Evolutionary conservation across 2,888 invertebrate species (phyloP).

Genomic region (Augochlorella aurata): DNA sequence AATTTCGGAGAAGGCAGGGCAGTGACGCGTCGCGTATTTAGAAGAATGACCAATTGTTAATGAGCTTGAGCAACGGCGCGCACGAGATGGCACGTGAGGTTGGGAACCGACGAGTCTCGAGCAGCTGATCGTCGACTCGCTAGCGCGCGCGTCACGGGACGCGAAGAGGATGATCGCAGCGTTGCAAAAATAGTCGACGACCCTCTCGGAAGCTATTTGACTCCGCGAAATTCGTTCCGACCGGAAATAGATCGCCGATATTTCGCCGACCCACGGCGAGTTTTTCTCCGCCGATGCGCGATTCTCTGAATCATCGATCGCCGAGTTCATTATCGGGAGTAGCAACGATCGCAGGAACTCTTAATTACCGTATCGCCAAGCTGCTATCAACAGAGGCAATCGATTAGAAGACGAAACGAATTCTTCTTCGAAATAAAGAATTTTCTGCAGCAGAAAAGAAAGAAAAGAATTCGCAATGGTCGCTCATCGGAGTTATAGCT

Average conservation of each 20-base stretch:
- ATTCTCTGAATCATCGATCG: constrained; percentile 17
- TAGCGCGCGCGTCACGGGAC: constrained; percentile 21
- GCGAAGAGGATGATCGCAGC: neutral
- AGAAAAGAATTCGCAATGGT: too few relatives aligned
- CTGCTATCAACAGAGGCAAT: too few relatives aligned
- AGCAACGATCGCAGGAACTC: neutral
- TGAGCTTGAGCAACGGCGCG: neutral
- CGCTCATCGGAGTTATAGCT: neutral
- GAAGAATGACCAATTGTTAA: neutral
- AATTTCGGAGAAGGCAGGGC: neutral
- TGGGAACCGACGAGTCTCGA: neutral
- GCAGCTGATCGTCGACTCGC: constrained; percentile 5
- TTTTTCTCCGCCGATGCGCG: constrained; percentile 21
- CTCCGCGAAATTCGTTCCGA: neutral
- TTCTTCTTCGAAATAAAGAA: too few relatives aligned
- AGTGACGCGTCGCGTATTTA: neutral
- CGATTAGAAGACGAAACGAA: too few relatives aligned
- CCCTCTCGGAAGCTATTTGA: neutral
- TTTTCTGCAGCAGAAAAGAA: too few relatives aligned
- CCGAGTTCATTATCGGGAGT: neutral
- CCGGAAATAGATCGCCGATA: constrained; percentile 29
- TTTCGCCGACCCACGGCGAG: neutral
- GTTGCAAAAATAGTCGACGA: constrained; percentile 19
- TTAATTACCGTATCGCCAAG: too few relatives aligned
- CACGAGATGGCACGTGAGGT: constrained; percentile 2